Base-by-base conservation (phyloP, 2,888 invertebrate genomes). In the Mythimna ferrago region DNA sequence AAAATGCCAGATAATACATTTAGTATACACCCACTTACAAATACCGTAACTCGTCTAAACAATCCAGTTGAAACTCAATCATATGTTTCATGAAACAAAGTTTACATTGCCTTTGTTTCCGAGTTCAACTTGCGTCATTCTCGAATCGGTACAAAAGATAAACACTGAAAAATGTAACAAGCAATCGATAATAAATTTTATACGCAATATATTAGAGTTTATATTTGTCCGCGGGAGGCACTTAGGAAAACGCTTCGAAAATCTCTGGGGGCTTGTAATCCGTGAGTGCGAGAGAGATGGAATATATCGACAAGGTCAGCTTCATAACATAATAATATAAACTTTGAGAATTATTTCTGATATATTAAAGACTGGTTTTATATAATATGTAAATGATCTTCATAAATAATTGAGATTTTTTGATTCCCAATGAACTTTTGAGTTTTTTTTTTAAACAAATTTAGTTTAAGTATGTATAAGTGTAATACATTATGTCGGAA, bases 1-100 rank as follows among this genome's bases (percentile, higher is more conserved):
- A 94, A 89, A 93, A 94, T 91, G 89, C 91, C 92, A 93, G 95
- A 95, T 95, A 95, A 95, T 93, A 94, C 82, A 86, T 86, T 86
- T 80, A 79, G 87, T 86, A 86, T 80, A 88, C 76, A 83, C 78
- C 60, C 72, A 71, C 73, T 72, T 71, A 74, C n/a, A 66, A 58
- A 78, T 62, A 70, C 73, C 71, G 80, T 66, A 82, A 73, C 77
- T 76, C 11, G 54, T 26, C 48, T 4, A 48, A 38, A 66, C 58
- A 67, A 7, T n/a, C 5, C 78, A 90, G n/a, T 61, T 66, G 9
- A 94, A 87, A 56, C 41, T 54, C 21, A 58, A 83, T 86, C 83
- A 62, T 88, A 86, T 69, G 0, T 0, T 0, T 0, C 58, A 32
- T 1, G 6, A 5, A 6, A 76, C 82, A 92, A 79, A 87, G 81